These are phyloP conservation scores for Clarias platycephalus DNA, from an alignment of 2,797 vertebrate genomes.

Conservation along the genomic window DNA sequence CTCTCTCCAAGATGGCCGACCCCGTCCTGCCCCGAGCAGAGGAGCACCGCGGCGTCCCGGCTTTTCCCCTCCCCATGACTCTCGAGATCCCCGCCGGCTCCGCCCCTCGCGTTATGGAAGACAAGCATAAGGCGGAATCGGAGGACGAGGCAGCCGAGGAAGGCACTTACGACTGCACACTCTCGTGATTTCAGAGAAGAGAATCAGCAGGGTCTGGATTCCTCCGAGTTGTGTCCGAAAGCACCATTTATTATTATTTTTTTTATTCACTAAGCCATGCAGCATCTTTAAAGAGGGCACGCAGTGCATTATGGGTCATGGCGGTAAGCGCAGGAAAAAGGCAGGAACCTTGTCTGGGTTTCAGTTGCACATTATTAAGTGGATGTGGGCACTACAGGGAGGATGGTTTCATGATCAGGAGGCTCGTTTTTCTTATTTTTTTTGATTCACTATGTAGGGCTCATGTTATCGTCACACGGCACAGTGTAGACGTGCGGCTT, in stretches of 20 bases:
- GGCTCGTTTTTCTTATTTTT: neutral
- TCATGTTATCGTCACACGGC: neutral
- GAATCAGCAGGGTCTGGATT: conserved; percentile 14
- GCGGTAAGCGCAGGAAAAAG: conserved; percentile 1
- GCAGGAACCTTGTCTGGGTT: conserved; percentile 30
- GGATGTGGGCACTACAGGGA: neutral
- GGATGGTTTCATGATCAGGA: conserved; percentile 3
- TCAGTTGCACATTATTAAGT: neutral
- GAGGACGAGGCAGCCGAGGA: conserved; percentile 83
- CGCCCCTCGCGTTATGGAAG: conserved; percentile 73
- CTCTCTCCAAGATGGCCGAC: conserved; percentile 75
- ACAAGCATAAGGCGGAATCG: conserved; percentile 71
- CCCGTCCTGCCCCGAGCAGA: conserved; percentile 72
- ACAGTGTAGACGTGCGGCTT: neutral
- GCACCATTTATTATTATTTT: neutral
- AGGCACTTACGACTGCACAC: conserved; percentile 86
- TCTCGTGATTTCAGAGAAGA: conserved; percentile 77
- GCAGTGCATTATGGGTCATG: neutral
- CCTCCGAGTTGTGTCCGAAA: neutral
- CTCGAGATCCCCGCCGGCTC: conserved; percentile 68
- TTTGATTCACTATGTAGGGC: neutral
- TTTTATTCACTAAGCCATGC: neutral
- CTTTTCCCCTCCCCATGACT: conserved; percentile 74
- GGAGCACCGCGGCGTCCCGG: conserved; percentile 75
- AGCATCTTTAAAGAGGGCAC: neutral